Base-by-base conservation (phyloP, 1,140 invertebrate genomes). In the Drosophila ogumai region DNA sequence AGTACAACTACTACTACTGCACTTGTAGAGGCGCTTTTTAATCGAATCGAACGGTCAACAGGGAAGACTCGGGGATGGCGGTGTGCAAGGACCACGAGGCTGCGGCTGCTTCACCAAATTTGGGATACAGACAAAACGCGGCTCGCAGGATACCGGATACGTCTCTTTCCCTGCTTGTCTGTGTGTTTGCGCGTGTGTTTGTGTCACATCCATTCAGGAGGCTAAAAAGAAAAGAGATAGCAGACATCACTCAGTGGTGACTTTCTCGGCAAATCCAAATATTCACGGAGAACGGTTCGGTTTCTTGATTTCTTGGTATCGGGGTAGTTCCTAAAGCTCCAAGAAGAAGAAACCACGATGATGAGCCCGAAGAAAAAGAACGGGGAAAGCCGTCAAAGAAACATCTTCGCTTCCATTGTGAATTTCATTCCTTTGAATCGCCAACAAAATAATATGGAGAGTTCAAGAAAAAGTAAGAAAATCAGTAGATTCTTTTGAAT, bases 111-210 rank as follows among this genome's bases (percentile, higher is more conserved):
- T 69, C 63, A 69, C 43, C 36, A 46, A 69, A 69, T 46, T 67
- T 69, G 66, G 77, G 77, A 78, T 78, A 78, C 67, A 79, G 77
- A 77, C 49, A 76, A 75, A 77, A 59, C 54, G 74, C 63, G 74
- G 63, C 55, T 68, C 56, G 43, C 74, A 76, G 74, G 74, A 79
- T 67, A 79, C 75, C 77, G 75, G 67, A 79, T 76, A 76, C 60
- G 63, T 64, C 58, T 64, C 57, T 15, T 49, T 47, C 34, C 41
- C 58, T 34, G 57, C 43, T 31, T 72, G 52, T 68, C 65, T 69
- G 55, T 55, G 65, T 61, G 47, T 34, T 54, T 34, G 54, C 40
- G 67, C 52, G 66, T 46, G 66, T 73, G 61, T 64, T 59, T 64
- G 66, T 66, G 55, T 65, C 55, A 43, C 43, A 79, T 72, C 49